Base-by-base conservation (phyloP, 2,113 vertebrate genomes). In the Siniperca chuatsi region DNA sequence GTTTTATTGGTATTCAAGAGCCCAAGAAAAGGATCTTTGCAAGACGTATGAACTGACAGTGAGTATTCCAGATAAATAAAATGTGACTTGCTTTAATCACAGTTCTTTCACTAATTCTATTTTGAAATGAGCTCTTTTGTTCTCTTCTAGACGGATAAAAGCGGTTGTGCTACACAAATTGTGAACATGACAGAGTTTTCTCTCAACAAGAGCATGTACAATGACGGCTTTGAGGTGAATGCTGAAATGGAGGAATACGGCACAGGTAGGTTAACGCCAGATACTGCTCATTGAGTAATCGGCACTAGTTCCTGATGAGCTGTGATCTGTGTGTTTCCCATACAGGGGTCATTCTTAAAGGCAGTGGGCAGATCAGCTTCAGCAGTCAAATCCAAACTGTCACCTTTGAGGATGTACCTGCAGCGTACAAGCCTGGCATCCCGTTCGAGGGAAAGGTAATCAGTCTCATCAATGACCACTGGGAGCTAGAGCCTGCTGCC, bases 381-480 rank as follows among this genome's bases (percentile, higher is more conserved):
- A 93, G 37, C 62, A 37, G 0, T 46, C 0, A 50, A 8, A 84
- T 94, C 40, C 48, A 88, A 61, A 81, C 20, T 0, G 69, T 94
- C 57, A 85, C 52, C 21, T 96, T 96, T 57, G 84, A 83, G 68
- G 89, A 95, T 0, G 62, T 83, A 11, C 44, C 90, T 42, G 11
- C 50, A 7, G 40, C 87, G 0, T 96, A 92, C 84, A 94, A 88
- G 37, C 90, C 80, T 3, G 94, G 95, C 12, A 90, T 96, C 67
- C 8, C 75, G 0, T 94, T 91, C 35, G 91, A 92, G 8, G 95
- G 94, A 84, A 95, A 94, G 94, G 96, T 96, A 92, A 90, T 23
- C 13, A 10, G 15, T 81, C 37, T 77, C 18, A 25, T 57, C 25
- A 40, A 42, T 18, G 21, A 44, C 44, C 16, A 25, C 4, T 62